Conservation (phyloP, 2,797 vertebrate genomes). For the Neostethus bicornis region DNA sequence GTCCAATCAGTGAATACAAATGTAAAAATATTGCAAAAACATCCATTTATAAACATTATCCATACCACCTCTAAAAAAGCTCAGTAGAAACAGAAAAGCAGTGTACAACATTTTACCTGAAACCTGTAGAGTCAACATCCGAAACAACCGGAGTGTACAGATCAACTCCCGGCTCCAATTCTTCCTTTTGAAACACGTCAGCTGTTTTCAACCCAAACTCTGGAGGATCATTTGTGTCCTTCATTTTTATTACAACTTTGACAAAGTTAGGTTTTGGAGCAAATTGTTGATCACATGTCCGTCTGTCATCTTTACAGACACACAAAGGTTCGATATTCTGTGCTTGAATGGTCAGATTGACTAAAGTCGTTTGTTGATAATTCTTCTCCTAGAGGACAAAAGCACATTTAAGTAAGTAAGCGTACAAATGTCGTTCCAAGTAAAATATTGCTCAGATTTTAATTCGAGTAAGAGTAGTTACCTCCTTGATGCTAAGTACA, state of each 20-base stretch:
- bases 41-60: too few relatives aligned
- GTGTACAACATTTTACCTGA: slow-evolving; percentile 72
- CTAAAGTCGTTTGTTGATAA: slow-evolving; percentile 46
- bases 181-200: slow-evolving; percentile 69
- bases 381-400: slow-evolving; percentile 72
- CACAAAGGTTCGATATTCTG: slow-evolving; percentile 77
- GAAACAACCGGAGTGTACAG: slow-evolving; percentile 68
- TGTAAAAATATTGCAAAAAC: too few relatives aligned
- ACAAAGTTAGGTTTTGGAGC: background rate
- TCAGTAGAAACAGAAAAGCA: background rate
- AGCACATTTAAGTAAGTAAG: background rate
- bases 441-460: background rate
- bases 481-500: slow-evolving; percentile 82
- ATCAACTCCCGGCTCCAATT: slow-evolving; percentile 68
- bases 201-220: slow-evolving; percentile 52
- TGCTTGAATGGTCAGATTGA: slow-evolving; percentile 67
- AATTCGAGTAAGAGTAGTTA: slow-evolving; percentile 45
- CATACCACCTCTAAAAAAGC: too few relatives aligned
- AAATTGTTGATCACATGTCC: background rate
- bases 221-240: slow-evolving; percentile 75
- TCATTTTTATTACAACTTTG: slow-evolving; percentile 65
- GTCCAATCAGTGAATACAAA: too few relatives aligned
- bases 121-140: slow-evolving; percentile 67
- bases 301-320: slow-evolving; percentile 52
- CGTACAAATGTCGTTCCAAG: background rate